Conservation (phyloP, 2,113 vertebrate genomes). For the Rattus rattus region DNA sequence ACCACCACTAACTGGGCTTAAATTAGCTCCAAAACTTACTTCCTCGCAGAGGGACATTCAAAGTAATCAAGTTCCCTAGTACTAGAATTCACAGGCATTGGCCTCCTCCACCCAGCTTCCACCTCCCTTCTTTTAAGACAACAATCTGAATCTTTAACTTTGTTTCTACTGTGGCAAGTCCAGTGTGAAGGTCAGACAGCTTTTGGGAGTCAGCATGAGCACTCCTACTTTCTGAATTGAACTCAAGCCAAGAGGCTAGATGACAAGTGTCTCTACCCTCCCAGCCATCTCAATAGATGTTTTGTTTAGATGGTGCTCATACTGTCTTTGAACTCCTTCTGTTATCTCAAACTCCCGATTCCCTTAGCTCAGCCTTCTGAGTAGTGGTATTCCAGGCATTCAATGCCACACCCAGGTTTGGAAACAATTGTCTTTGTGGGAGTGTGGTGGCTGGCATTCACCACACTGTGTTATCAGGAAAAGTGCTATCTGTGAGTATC, state of each 20-base stretch:
- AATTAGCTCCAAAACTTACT: constrained; percentile 8
- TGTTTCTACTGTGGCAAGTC: not conserved
- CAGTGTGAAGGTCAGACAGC: not conserved
- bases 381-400: not conserved
- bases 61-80: not conserved
- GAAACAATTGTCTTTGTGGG: constrained; percentile 20
- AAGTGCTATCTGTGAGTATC: not conserved
- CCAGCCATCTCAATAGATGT: too few species aligned
- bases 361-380: too few species aligned
- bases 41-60: constrained; percentile 7
- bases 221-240: not conserved
- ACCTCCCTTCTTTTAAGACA: not conserved
- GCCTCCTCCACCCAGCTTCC: not conserved
- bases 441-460: not conserved
- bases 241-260: not conserved
- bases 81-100: not conserved
- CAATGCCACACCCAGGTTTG: not conserved
- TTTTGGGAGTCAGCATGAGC: not conserved
- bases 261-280: not conserved
- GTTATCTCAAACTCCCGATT: not conserved
- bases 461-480: not conserved
- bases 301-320: not conserved
- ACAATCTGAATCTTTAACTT: not conserved
- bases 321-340: not conserved
- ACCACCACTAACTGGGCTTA: constrained; percentile 15